Evolutionary conservation across 2,797 vertebrate species (phyloP), one percentile per base, ranked within the genome.

Genomic region (Euthynnus affinis): DNA sequence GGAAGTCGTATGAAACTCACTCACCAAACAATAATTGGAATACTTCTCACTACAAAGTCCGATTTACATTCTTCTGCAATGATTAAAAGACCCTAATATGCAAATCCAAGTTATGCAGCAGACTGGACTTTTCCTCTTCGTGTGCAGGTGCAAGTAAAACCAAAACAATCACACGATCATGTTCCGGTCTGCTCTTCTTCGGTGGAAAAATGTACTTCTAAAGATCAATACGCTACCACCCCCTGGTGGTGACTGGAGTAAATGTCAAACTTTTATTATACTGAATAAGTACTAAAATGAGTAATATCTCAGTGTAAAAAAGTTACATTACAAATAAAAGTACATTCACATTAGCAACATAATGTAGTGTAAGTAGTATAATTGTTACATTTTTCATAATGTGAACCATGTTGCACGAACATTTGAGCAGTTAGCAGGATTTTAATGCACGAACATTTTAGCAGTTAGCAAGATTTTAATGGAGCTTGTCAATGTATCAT

Each of bases 121-220:
- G 1, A 4, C 1, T 17, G 37, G 1, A 63, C 42, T 20, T n/a
- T 27, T 10, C 20, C 6, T 9, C 0, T 20, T 17, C 6, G 2
- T 29, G 9, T 8, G 12, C 10, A 23, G 29, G 9, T 3, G 15
- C 5, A 34, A 0, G 4, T 0, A 5, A 49, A 61, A 48, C 1
- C 40, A 49, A 70, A 51, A 40, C 27, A 71, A 42, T 42, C 12
- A 37, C 12, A 2, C 29, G 29, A 0, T 10, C 27, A 40, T 0
- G 8, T 53, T 58, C 46, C 37, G 2, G 53, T 25, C 4, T 40
- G 13, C 2, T 80, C 69, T 83, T 85, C 82, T 79, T 87, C 62
- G 6, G 18, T 14, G 13, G 40, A 6, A 66, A 1, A 27, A 27
- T 0, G 1, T 8, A 22, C 9, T 42, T 71, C 10, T 1, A 17